A percentile compares a stretch with the other conserved stretches of the same genome.
Conservation (phyloP, 2,797 vertebrate genomes). For the Brotula barbata region DNA sequence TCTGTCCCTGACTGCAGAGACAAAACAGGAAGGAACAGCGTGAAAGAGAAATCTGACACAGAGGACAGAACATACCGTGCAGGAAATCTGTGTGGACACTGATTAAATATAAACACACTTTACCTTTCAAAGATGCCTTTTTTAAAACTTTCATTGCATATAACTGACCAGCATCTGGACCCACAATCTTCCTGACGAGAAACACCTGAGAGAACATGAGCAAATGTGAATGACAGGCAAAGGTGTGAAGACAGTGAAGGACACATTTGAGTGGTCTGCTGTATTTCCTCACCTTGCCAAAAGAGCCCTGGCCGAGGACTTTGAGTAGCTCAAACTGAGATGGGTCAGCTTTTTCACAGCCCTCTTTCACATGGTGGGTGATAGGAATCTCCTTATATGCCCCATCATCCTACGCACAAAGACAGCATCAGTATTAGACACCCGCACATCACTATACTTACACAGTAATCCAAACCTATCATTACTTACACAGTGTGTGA, state of each 20-base stretch:
- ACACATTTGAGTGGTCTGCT: not conserved
- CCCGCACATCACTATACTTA: conserved; percentile 1
- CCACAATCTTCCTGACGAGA: conserved; percentile 93
- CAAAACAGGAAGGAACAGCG: conserved; percentile 8
- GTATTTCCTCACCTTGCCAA: conserved; percentile 88
- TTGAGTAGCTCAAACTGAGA: conserved; percentile 97
- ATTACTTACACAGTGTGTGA: conserved; percentile 90
- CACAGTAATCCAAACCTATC: not conserved
- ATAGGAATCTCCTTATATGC: conserved; percentile 95
- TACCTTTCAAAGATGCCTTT: conserved; percentile 99
- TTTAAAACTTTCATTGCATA: conserved; percentile 99
- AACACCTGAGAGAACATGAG: conserved; percentile 84
- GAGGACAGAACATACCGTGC: conserved; percentile 19
- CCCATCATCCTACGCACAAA: conserved; percentile 85
- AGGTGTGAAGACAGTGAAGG: not conserved
- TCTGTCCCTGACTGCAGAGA: conserved; percentile 89
- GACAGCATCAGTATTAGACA: not conserved
- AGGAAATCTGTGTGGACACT: not conserved
- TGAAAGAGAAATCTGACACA: conserved; percentile 34
- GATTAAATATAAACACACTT: not conserved
- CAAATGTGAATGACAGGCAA: conserved; percentile 5
- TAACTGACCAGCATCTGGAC: conserved; percentile 95
- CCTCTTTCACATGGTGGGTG: conserved; percentile 96
- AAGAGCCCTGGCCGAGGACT: conserved; percentile 97
- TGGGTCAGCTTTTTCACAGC: conserved; percentile 97